These are phyloP conservation scores for Dasysyrphus albostriatus DNA, from an alignment of 2,888 invertebrate genomes.

Conservation along the genomic window DNA sequence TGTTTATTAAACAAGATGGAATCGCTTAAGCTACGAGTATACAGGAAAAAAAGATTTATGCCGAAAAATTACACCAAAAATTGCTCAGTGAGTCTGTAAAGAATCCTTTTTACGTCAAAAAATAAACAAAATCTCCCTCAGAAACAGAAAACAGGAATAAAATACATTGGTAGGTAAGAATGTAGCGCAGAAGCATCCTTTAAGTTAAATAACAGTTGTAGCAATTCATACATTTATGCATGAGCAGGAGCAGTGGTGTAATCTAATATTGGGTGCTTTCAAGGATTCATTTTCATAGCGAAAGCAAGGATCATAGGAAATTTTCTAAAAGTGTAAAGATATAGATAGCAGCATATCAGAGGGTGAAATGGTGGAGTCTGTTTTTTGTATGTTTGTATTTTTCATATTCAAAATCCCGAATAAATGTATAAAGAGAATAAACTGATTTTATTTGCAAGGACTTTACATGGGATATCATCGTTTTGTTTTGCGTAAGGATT, in stretches of 20 bases:
- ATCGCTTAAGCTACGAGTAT: background rate
- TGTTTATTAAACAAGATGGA: conserved; percentile 14
- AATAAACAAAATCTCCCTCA: conserved; percentile 53
- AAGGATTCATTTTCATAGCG: conserved; percentile 43
- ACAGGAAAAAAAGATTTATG: conserved; percentile 65
- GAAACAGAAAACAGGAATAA: background rate
- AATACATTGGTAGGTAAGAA: conserved; percentile 1
- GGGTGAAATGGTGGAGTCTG: conserved; percentile 15
- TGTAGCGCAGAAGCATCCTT: conserved; percentile 53
- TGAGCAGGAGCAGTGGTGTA: conserved; percentile 70
- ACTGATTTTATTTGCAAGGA: conserved; percentile 75
- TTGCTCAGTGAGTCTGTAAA: conserved; percentile 69
- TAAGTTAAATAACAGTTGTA: conserved; percentile 45
- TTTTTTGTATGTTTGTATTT: conserved; percentile 61
- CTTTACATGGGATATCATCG: conserved; percentile 73
- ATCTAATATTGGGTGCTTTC: conserved; percentile 68
- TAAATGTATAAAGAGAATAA: conserved; percentile 65
- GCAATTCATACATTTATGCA: conserved; percentile 75
- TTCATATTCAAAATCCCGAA: conserved; percentile 74
- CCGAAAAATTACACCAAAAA: conserved; percentile 70
- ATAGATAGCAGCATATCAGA: background rate
- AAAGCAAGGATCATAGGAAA: conserved; percentile 53
- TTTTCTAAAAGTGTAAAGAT: conserved; percentile 33
- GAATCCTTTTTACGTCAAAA: conserved; percentile 71
- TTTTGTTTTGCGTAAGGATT: conserved; percentile 73